Conservation (phyloP, 1,140 invertebrate genomes). For the Aphidius gifuensis region DNA sequence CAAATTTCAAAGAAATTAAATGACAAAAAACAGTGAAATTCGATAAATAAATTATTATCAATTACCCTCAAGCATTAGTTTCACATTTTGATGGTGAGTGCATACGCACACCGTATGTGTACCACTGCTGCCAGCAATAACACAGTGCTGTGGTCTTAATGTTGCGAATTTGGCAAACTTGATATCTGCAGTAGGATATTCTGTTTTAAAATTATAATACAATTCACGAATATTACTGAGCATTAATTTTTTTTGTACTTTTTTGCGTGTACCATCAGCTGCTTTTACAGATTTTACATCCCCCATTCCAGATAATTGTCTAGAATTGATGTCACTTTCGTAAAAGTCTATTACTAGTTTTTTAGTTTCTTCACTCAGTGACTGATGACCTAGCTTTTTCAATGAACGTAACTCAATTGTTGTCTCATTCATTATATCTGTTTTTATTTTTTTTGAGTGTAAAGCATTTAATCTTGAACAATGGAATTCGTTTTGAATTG, state of each 20-base stretch:
- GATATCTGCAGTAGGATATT: background rate
- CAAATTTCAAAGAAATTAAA: background rate
- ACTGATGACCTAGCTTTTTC: constrained; percentile 2
- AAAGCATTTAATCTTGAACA: no score
- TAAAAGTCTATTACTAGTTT: constrained; percentile 4
- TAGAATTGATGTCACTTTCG: constrained; percentile 6
- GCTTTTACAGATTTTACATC: constrained; percentile 3
- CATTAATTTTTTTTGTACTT: constrained; percentile 11
- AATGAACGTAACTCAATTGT: no score
- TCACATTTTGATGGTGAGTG: constrained; percentile 10
- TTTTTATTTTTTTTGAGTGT: no score
- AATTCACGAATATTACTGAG: constrained; percentile 1
- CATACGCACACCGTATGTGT: constrained; percentile 15
- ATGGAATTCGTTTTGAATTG: no score
- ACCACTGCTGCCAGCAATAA: constrained; percentile 5
- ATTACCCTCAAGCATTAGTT: constrained; percentile 17
- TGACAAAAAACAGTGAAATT: background rate
- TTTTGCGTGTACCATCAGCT: background rate
- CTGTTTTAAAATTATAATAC: background rate
- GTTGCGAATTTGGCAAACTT: constrained; percentile 4
- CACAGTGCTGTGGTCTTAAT: constrained; percentile 9
- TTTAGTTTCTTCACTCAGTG: background rate
- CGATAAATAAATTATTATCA: background rate
- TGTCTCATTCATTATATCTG: no score
- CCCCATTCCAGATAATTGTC: constrained; percentile 1